Base-by-base conservation (phyloP, 2,797 vertebrate genomes). In the Sebastes flavidus region DNA sequence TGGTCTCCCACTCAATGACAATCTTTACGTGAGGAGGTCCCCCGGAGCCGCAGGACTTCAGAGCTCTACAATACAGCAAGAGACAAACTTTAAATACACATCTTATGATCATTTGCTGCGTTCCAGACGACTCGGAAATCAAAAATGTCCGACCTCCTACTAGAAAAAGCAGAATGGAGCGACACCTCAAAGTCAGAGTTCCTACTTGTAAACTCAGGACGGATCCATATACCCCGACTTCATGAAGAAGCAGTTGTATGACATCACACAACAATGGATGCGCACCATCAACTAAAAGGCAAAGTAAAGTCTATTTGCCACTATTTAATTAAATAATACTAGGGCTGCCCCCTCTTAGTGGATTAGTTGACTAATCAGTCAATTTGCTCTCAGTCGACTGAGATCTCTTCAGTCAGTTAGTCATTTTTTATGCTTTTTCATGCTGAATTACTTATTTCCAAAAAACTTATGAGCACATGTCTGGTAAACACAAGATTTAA, bases 1-100 rank as follows among this genome's bases (percentile, higher is more conserved):
- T 95, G 32, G 67, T 18, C 5, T 98, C 97, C 98, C 98, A 99
- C 81, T 99, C 98, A 1, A 96, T 94, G 0, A 96, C 94, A 34
- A 99, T 90, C 86, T 96, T 97, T 70, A 98, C 89, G 0, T 99
- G 97, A 0, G 93, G 90, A 4, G 97, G 96, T n/a, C 97, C 97
- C 0, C 97, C 97, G 0, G 91, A 73, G 8, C 94, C 95, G 0
- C 96, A 95, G 59, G 96, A 92, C 83, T 96, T 97, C 81, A 99
- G 87, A 4, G 95, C 97, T 91, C 98, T 99, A 78, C 6, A 29
- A 79, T 2, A 49, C 34, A 82, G 63, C 11, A 54, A 10, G 16
- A 72, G 3, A 56, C 16, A 61, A 30, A 56, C 25, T 58, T 1
- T 1, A 29, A 36, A 58, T 1, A 46, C 14, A 58, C 7, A 49